Conservation (phyloP, 2,888 invertebrate species). For the Leucophenga montana region DNA sequence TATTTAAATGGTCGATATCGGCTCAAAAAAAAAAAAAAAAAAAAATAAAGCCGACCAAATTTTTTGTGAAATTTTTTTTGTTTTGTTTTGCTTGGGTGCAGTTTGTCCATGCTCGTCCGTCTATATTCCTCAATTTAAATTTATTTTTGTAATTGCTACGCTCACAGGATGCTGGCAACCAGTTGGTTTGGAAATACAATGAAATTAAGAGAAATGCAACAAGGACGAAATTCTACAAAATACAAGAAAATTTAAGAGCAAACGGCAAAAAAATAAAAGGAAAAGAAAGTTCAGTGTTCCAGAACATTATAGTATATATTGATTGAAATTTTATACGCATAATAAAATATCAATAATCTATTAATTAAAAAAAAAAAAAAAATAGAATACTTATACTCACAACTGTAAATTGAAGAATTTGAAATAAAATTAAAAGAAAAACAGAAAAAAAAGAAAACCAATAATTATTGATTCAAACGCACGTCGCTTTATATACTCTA, state of each 20-base stretch:
- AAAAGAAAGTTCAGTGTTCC: neutral
- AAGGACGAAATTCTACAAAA: neutral
- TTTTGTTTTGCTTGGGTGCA: too few species aligned
- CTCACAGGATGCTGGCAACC: too few species aligned
- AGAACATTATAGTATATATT: neutral
- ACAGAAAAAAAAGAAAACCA: neutral
- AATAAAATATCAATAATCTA: neutral
- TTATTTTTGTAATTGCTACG: too few species aligned
- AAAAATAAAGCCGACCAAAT: too few species aligned
- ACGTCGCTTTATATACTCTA: neutral
- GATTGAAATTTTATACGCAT: constrained; percentile 1
- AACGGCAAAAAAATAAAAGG: neutral
- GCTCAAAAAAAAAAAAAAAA: too few species aligned
- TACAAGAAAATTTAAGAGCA: neutral
- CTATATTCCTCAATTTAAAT: too few species aligned
- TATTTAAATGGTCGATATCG: too few species aligned
- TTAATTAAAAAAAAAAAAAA: neutral
- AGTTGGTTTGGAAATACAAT: neutral
- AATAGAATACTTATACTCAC: too few species aligned
- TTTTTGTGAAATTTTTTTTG: too few species aligned
- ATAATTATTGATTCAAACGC: neutral
- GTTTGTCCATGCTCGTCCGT: too few species aligned
- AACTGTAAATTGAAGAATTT: too few species aligned
- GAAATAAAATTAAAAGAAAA: neutral
- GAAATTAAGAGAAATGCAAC: neutral